Evolutionary conservation across 2,888 invertebrate genomes (phyloP), one percentile per base, ranked within the genome.

Genomic region (Alsophila aescularia): DNA sequence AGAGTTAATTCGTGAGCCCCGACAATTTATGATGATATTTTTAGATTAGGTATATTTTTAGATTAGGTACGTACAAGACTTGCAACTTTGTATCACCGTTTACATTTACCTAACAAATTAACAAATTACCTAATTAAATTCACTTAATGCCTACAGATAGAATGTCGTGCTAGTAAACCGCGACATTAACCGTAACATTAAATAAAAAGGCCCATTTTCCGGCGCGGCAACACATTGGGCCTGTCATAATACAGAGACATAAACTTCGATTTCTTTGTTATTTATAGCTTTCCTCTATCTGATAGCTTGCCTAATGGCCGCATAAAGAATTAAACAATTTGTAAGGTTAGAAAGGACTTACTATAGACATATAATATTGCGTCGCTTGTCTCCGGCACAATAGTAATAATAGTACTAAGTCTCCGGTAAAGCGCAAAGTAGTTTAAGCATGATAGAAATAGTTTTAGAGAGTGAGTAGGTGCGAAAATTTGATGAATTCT

Each of bases 221-320:
- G 50, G 31, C 50, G 16, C 47, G 31, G 24, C 42, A 54, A 52
- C 60, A 55, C 60, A 62, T 60, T 55, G 43, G 52, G 32, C 13
- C 52, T 18, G 52, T 55, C 62, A 44, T 60, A 56, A 56, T 52
- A 52, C 40, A n/a, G 29, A 42, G 35, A 31, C 56, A 53, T 60
- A 56, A 60, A 60, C 53, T 47, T 58, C 48, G 53, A 63, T 58
- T 60, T 50, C 39, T 48, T 42, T 39, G 32, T 55, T 50, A 55
- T 58, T 53, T 52, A 58, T 55, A 10, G 39, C 39, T 34, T 60
- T 49, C 27, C 44, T 42, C 51, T 35, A 54, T 52, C 47, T 56
- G 49, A 52, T 52, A 32, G 45, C 52, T 52, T 52, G 45, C 47
- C 43, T 56, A 57, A 52, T 50, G 42, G 43, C 27, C 35, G 21